Conservation (phyloP, 2,113 vertebrate genomes). For the Oceanodroma tethys region DNA sequence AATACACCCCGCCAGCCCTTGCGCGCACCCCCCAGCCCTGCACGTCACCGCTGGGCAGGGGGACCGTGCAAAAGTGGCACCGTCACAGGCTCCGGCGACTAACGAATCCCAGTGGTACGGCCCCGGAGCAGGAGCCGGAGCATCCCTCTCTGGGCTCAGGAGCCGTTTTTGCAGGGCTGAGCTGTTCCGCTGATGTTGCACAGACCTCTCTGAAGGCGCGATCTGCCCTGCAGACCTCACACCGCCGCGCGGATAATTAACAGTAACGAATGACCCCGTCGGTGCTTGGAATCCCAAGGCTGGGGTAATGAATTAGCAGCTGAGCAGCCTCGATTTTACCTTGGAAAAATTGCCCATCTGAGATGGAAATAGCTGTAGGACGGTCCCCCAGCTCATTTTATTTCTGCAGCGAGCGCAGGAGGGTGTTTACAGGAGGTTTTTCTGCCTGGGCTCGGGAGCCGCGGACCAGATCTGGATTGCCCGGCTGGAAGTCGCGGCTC, state of each 20-base stretch:
- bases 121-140: not conserved
- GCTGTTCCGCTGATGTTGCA: not conserved
- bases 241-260: accelerated
- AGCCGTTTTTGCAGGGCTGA: accelerated
- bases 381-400: not conserved
- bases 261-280: accelerated
- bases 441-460: not conserved
- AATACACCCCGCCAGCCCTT: not conserved
- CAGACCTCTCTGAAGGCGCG: not conserved
- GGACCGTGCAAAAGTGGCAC: not conserved
- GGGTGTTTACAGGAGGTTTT: not conserved
- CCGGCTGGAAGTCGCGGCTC: not conserved
- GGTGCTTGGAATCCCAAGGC: not conserved
- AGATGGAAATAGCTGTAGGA: not conserved
- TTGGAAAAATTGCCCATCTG: not conserved
- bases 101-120: accelerated
- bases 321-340: not conserved
- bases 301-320: not conserved
- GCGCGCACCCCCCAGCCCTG: accelerated
- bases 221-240: not conserved
- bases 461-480: not conserved
- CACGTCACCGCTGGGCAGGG: not conserved
- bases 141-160: not conserved
- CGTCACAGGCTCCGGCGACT: accelerated
- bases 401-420: not conserved